phyloP scores from a whole-genome alignment of 2,113 vertebrate genomes.

The Perca flavescens region DNA sequence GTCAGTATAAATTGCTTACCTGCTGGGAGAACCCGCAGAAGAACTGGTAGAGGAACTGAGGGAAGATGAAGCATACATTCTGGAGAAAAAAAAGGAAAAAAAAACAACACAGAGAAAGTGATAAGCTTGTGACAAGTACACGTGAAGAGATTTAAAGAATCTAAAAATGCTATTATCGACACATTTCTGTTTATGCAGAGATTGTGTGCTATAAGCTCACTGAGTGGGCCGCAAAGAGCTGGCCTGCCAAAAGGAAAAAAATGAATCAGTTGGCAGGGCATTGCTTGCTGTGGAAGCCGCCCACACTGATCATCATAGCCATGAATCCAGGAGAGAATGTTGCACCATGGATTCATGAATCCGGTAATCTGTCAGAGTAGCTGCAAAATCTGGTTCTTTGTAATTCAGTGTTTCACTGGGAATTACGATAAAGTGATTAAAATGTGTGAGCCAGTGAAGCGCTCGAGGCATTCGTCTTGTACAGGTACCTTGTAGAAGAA shows the following conservation, averaged over 20 bases:
- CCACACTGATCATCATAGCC: conserved; percentile 66
- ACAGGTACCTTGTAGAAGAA: conserved; percentile 97
- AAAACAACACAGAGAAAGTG: conserved; percentile 33
- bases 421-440: conserved; percentile 68
- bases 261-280: conserved; percentile 69
- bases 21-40: conserved; percentile 99
- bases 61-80: conserved; percentile 99
- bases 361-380: conserved; percentile 69
- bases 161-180: conserved; percentile 67
- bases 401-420: conserved; percentile 47
- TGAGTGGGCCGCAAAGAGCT: conserved; percentile 67
- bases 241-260: conserved; percentile 69
- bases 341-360: conserved; percentile 64
- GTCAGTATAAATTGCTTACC: conserved; percentile 73
- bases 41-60: conserved; percentile 99
- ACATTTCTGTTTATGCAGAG: conserved; percentile 65
- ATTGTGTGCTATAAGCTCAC: conserved; percentile 58
- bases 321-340: conserved; percentile 66
- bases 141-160: conserved; percentile 47
- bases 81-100: conserved; percentile 73
- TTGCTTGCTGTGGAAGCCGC: conserved; percentile 59
- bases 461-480: conserved; percentile 36
- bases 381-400: conserved; percentile 62
- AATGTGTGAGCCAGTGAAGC: conserved; percentile 31
- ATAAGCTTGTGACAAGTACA: conserved; percentile 57